A percentile compares a stretch with the other conserved stretches of the same genome.
phyloP scores from a whole-genome alignment of 1,140 invertebrate species.

The Polypedilum vanderplanki region DNA sequence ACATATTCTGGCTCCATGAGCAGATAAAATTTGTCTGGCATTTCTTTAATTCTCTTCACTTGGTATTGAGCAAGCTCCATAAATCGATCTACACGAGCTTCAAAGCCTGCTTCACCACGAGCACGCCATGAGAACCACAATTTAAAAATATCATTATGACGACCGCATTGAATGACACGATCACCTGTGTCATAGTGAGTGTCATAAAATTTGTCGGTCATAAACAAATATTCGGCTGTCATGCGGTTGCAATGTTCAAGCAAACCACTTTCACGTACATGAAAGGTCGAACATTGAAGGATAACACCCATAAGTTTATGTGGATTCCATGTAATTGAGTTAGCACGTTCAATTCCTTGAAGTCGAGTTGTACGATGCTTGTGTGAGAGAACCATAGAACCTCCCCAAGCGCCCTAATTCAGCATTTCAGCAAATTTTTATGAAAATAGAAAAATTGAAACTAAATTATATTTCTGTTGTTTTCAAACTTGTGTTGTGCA shows the following conservation, averaged over 20 bases:
- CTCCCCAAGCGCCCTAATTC: slow-evolving; percentile 82
- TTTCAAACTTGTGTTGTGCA: too few relatives aligned
- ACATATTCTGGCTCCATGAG: slow-evolving; percentile 57
- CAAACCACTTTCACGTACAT: slow-evolving; percentile 39
- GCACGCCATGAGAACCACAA: neutral
- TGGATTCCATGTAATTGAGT: slow-evolving; percentile 89
- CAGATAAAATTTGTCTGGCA: neutral
- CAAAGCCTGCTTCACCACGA: neutral
- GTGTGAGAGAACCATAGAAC: slow-evolving; percentile 46
- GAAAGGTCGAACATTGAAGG: slow-evolving; percentile 78
- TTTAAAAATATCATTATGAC: slow-evolving; percentile 20
- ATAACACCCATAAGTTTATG: slow-evolving; percentile 87
- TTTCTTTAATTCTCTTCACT: neutral
- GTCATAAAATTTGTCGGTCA: slow-evolving; percentile 29
- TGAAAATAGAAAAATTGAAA: neutral
- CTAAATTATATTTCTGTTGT: too few relatives aligned
- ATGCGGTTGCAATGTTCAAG: slow-evolving; percentile 12
- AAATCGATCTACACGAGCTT: neutral
- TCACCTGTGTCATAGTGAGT: slow-evolving; percentile 25
- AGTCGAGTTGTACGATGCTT: slow-evolving; percentile 44
- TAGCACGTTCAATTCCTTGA: slow-evolving; percentile 41
- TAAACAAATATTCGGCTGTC: slow-evolving; percentile 30
- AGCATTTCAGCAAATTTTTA: slow-evolving; percentile 36
- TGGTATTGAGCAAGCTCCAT: slow-evolving; percentile 10
- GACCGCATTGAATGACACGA: slow-evolving; percentile 22